Percentiles rank a stretch among this genome's conserved stretches.
phyloP scores from a whole-genome alignment of 2,888 invertebrate genomes.

The Melanargia galathea region DNA sequence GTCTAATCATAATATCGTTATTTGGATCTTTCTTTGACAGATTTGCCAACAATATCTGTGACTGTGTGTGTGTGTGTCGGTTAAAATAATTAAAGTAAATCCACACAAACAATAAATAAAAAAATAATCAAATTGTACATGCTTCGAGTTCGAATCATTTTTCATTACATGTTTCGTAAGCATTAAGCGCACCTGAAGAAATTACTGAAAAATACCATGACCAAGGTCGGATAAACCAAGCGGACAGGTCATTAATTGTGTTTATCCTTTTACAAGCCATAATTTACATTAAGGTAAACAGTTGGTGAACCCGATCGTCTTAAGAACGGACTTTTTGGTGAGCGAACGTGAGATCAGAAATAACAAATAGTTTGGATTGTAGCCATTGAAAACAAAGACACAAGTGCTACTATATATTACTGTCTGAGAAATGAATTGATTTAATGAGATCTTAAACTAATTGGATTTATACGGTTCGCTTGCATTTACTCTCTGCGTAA shows the following conservation, averaged over 20 bases:
- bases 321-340: conserved; percentile 53
- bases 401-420: conserved; percentile 66
- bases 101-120: not conserved
- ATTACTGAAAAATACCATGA: conserved; percentile 31
- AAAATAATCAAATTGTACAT: not conserved
- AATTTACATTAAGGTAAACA: conserved; percentile 47
- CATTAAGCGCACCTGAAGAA: conserved; percentile 16
- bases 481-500: conserved; percentile 60
- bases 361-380: conserved; percentile 76
- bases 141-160: not conserved
- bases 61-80: too few relatives aligned
- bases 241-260: conserved; percentile 27
- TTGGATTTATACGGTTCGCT: conserved; percentile 72
- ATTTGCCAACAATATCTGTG: too few relatives aligned
- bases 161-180: conserved; percentile 9
- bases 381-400: conserved; percentile 75
- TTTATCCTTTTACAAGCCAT: conserved; percentile 37
- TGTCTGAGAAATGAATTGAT: conserved; percentile 75
- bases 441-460: conserved; percentile 77
- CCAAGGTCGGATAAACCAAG: conserved; percentile 29
- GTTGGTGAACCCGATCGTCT: conserved; percentile 38
- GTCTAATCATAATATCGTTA: too few relatives aligned
- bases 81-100: too few relatives aligned
- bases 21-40: too few relatives aligned
- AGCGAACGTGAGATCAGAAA: conserved; percentile 55